Evolutionary conservation across 2,888 invertebrate genomes (phyloP), one percentile per base, ranked within the genome.

Genomic region (Siphonodentalium dalli): DNA sequence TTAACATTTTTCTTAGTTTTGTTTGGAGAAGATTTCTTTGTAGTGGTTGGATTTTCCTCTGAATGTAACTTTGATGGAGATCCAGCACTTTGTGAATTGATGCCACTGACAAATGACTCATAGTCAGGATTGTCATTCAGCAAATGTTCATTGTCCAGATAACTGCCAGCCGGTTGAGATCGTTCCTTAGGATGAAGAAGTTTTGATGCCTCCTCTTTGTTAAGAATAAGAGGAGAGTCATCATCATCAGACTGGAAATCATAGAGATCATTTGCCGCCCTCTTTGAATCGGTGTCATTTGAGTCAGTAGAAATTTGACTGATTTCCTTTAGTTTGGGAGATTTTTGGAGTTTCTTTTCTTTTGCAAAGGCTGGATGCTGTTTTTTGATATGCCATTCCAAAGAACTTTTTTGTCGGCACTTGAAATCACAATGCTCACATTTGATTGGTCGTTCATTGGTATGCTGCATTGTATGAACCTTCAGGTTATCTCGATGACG

Each of bases 371-470:
- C 8, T 11, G n/a, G 6, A 47, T 71, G 71, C 7, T 64, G 51
- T 31, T 60, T 63, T 41, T 66, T 68, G 55, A 75, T 68, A 61
- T 80, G 80, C 65, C 72, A 74, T 44, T 69, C 69, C 15, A 80
- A 67, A 2, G 77, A 77, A 52, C 71, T 76, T 53, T 74, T 77
- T 64, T 81, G 80, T 45, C 77, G 68, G 58, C 78, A 79, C 18
- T 71, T 72, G 55, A 75, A 78, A 29, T 71, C 69, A 66, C 80
- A 81, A n/a, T 72, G 66, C 18, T 71, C 66, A 63, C 80, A 81
- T 31, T 71, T 68, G 37, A 78, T 60, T 21, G 78, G 77, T 57
- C 78, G 78, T 54, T 79, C 77, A 51, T 75, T 74, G 20, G 77
- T 77, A 63, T 81, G 80, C 44, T 74, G 72, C 24, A 72, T 62